phyloP scores from a whole-genome alignment of 2,797 vertebrate genomes.

The Trematomus bernacchii region DNA sequence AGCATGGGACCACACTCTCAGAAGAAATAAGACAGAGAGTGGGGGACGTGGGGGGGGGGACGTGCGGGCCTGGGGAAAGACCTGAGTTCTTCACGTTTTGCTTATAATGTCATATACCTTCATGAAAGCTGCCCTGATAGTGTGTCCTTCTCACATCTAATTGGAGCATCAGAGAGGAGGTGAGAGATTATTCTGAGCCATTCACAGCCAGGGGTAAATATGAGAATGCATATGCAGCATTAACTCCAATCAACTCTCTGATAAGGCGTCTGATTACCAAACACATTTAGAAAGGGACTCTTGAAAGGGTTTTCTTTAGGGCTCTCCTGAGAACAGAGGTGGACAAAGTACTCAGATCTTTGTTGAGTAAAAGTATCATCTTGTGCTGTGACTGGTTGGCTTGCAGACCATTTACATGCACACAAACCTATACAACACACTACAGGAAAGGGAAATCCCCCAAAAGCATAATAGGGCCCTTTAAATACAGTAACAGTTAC shows the following conservation, averaged over 20 bases:
- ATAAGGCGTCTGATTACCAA: constrained; percentile 44
- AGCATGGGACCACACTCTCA: constrained; percentile 75
- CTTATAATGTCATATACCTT: constrained; percentile 65
- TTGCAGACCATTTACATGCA: too few species aligned
- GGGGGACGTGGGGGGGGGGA: constrained; percentile 25
- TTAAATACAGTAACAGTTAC: too few species aligned
- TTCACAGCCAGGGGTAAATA: constrained; percentile 51
- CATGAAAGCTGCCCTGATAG: constrained; percentile 48
- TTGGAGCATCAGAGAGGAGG: constrained; percentile 53
- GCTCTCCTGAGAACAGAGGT: constrained; percentile 27
- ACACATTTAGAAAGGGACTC: constrained; percentile 27
- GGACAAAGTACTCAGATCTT: too few species aligned
- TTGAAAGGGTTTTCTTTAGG: constrained; percentile 45
- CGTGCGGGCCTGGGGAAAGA: constrained; percentile 18
- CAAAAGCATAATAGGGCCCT: too few species aligned
- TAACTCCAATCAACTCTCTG: constrained; percentile 32
- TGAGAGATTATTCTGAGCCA: constrained; percentile 49
- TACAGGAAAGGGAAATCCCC: too few species aligned
- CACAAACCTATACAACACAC: too few species aligned
- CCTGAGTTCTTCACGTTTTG: constrained; percentile 34
- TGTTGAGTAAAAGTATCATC: too few species aligned
- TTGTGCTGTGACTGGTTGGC: too few species aligned
- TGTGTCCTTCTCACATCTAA: constrained; percentile 43
- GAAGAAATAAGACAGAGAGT: constrained; percentile 60
- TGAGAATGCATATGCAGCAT: constrained; percentile 36